These are phyloP conservation scores for Frieseomelitta varia DNA, from an alignment of 1,140 invertebrate species.

Conservation along the genomic window DNA sequence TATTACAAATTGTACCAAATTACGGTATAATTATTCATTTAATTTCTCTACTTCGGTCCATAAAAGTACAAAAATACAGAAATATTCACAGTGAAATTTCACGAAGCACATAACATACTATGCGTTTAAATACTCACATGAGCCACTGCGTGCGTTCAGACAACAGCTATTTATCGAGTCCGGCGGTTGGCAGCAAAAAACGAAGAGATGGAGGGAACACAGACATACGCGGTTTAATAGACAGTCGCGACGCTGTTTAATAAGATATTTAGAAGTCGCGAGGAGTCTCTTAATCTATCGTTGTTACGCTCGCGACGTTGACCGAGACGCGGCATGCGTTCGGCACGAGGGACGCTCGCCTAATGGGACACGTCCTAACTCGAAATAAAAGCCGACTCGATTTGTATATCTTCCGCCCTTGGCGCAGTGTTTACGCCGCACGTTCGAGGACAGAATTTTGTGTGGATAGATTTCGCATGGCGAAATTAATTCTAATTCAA, in stretches of 20 bases:
- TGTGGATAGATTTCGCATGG: constrained; percentile 4
- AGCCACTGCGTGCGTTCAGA: background rate
- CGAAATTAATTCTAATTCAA: constrained; percentile 19
- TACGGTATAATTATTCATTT: no score
- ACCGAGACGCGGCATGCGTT: constrained; percentile 23
- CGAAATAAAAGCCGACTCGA: constrained; percentile 71
- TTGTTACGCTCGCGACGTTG: constrained; percentile 24
- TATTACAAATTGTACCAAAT: no score
- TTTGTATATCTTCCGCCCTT: constrained; percentile 72
- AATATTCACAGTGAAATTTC: no score
- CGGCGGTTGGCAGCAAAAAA: background rate
- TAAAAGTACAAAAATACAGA: no score
- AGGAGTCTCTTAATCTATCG: constrained; percentile 68
- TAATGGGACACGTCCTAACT: constrained; percentile 72
- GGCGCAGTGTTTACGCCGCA: constrained; percentile 53
- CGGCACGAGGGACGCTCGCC: constrained; percentile 34
- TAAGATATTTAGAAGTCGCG: constrained; percentile 70
- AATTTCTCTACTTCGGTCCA: no score
- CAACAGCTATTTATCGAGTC: background rate
- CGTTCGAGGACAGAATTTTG: background rate
- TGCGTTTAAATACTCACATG: no score
- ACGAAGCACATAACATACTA: no score
- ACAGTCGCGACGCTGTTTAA: constrained; percentile 66
- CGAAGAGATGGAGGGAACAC: background rate
- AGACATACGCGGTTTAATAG: constrained; percentile 51